phyloP scores from a whole-genome alignment of 2,797 vertebrate species.

The Selene dorsalis region DNA sequence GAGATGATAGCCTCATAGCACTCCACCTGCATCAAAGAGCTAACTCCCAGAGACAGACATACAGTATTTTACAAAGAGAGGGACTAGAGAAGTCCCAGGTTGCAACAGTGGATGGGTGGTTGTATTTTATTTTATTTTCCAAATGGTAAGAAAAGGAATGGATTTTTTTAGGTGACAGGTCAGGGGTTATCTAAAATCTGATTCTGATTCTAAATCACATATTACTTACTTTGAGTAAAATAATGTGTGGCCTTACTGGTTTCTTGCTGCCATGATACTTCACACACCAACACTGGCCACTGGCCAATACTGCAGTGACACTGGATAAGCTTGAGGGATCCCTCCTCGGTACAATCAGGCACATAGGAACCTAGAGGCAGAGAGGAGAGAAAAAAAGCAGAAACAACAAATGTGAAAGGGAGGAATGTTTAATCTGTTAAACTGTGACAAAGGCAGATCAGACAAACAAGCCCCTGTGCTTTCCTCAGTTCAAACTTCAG shows the following conservation, averaged over 20 bases:
- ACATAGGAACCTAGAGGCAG: conserved; percentile 86
- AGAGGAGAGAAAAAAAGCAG: conserved; percentile 2
- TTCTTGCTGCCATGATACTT: conserved; percentile 96
- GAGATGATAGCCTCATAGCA: conserved; percentile 24
- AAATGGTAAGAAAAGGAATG: background rate
- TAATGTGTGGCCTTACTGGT: too few relatives aligned
- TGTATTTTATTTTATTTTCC: background rate
- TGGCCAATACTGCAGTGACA: conserved; percentile 93
- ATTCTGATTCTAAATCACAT: background rate
- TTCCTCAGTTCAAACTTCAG: background rate
- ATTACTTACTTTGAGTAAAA: background rate
- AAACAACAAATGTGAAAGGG: background rate
- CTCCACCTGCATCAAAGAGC: conserved; percentile 23
- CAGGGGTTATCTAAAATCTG: background rate
- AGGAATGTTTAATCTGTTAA: background rate
- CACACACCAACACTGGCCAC: conserved; percentile 98
- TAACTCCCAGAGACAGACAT: conserved; percentile 3
- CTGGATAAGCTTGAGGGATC: conserved; percentile 94
- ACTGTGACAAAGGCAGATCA: background rate
- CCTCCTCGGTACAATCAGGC: conserved; percentile 93
- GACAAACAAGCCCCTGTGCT: background rate
- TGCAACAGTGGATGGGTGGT: background rate
- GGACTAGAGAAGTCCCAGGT: background rate
- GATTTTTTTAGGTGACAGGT: background rate
- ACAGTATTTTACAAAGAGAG: background rate